These are phyloP conservation scores for Sterna hirundo DNA, from an alignment of 2,113 vertebrate species.

Conservation along the genomic window DNA sequence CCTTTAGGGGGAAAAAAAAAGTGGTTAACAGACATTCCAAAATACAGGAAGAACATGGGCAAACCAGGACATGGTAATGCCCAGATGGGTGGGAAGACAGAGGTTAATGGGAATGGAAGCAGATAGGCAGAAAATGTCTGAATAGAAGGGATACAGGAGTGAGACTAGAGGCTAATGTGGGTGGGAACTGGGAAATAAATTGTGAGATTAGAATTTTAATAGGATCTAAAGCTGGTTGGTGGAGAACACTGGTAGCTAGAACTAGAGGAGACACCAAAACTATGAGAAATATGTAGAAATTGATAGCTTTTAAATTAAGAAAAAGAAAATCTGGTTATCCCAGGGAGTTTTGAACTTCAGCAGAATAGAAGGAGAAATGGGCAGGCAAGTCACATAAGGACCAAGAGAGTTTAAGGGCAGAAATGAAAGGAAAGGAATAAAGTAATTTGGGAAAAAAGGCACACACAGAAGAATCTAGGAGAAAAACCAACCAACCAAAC, in stretches of 20 bases:
- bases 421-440: background rate
- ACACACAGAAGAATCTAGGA: background rate
- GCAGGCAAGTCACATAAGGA: background rate
- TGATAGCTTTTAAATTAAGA: background rate
- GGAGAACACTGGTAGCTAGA: background rate
- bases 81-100: background rate
- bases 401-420: background rate
- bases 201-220: background rate
- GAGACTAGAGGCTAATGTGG: background rate
- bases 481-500: background rate
- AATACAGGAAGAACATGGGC: background rate
- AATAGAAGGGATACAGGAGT: background rate
- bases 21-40: background rate
- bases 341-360: background rate
- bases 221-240: background rate
- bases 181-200: background rate
- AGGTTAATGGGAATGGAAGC: background rate
- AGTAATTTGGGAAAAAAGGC: background rate
- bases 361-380: background rate
- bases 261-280: background rate
- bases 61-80: background rate
- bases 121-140: background rate
- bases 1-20: background rate
- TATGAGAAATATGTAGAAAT: background rate
- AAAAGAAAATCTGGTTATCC: background rate